A percentile compares a stretch with the other conserved stretches of the same genome.
These are phyloP conservation scores for Phyllotis vaccarum DNA, from an alignment of 2,797 vertebrate species.

Conservation along the genomic window DNA sequence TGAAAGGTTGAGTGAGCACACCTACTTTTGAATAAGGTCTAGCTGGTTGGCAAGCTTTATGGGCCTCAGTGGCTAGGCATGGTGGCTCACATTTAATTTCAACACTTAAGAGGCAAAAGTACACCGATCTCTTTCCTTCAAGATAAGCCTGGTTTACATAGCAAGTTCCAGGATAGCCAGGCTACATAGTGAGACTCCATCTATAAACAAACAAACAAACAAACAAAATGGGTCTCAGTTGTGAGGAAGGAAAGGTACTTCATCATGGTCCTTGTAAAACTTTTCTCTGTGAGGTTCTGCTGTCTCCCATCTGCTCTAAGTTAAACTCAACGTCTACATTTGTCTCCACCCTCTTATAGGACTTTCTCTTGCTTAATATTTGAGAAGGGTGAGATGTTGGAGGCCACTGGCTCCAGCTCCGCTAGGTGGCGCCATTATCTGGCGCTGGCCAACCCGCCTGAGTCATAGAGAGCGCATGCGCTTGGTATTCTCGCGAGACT, in stretches of 20 bases:
- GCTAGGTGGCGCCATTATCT: too few species aligned
- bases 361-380: too few species aligned
- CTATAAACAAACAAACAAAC: background rate
- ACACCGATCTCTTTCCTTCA: background rate
- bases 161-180: background rate
- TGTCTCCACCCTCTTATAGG: too few species aligned
- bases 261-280: background rate
- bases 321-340: background rate
- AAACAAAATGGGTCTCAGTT: background rate
- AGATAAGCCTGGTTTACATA: background rate
- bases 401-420: too few species aligned
- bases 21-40: background rate
- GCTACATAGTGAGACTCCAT: background rate
- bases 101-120: background rate
- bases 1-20: background rate
- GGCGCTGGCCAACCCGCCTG: too few species aligned
- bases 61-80: background rate
- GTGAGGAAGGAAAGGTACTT: background rate
- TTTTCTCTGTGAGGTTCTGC: background rate
- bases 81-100: background rate
- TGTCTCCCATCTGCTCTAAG: background rate
- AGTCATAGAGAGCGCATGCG: too few species aligned
- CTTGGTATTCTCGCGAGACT: too few species aligned
- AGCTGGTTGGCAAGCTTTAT: background rate
- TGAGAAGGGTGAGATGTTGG: too few species aligned